Evolutionary conservation across 2,113 vertebrate species (phyloP).

Genomic region (Lathamus discolor): DNA sequence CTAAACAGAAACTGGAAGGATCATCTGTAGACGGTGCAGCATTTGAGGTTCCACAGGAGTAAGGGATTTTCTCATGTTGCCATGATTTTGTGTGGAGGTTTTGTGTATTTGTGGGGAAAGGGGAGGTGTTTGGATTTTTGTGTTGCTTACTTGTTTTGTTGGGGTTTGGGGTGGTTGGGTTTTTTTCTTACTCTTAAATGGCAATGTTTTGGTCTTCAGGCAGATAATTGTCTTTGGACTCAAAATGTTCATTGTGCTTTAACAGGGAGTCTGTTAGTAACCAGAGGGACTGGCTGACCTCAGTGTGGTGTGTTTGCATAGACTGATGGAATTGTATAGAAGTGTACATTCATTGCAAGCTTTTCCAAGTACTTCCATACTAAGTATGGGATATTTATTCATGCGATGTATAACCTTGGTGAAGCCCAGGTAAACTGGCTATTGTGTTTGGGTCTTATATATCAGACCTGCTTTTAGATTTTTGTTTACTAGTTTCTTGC

Average conservation of each 20-base stretch:
- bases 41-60: not conserved
- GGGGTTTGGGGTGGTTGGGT: not conserved
- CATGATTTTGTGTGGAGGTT: not conserved
- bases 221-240: not conserved
- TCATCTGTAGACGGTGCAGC: not conserved
- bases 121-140: not conserved
- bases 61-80: not conserved
- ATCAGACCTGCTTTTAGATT: not conserved
- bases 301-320: not conserved
- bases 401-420: not conserved
- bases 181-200: not conserved
- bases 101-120: accelerated
- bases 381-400: not conserved
- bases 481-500: not conserved
- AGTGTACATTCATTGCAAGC: not conserved
- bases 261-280: not conserved
- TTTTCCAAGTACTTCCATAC: not conserved
- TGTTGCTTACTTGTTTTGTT: not conserved
- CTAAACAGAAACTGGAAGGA: not conserved
- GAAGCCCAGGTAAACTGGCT: not conserved
- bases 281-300: not conserved
- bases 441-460: not conserved
- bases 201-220: not conserved
- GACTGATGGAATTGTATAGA: not conserved
- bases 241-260: not conserved